phyloP scores from a whole-genome alignment of 1,140 invertebrate genomes.

The Campoletis sonorensis region DNA sequence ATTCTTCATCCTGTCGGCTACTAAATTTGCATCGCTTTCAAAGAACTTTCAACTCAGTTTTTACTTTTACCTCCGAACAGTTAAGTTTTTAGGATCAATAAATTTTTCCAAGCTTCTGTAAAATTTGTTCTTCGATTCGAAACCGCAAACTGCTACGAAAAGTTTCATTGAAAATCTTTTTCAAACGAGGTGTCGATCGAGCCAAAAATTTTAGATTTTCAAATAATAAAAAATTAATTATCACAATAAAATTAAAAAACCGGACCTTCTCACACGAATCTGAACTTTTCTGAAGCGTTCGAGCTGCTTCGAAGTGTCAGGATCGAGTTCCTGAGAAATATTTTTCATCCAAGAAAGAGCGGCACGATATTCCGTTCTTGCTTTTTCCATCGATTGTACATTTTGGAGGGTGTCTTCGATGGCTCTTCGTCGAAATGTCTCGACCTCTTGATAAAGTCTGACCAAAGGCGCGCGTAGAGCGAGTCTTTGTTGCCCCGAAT shows the following conservation, averaged over 20 bases:
- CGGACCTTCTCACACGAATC: conserved; percentile 80
- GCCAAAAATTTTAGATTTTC: too few relatives aligned
- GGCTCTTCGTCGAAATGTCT: conserved; percentile 96
- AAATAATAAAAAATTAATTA: too few relatives aligned
- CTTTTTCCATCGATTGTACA: conserved; percentile 95
- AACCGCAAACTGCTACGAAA: too few relatives aligned
- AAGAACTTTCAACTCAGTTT: too few relatives aligned
- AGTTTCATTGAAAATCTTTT: too few relatives aligned
- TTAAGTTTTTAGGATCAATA: too few relatives aligned
- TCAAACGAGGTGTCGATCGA: too few relatives aligned
- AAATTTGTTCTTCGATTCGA: too few relatives aligned
- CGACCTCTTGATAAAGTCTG: conserved; percentile 96
- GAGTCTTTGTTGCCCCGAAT: conserved; percentile 96
- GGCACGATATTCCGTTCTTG: conserved; percentile 96
- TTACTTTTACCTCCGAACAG: too few relatives aligned
- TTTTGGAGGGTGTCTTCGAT: conserved; percentile 95
- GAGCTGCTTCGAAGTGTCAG: conserved; percentile 95
- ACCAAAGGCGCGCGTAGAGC: conserved; percentile 91
- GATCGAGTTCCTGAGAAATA: conserved; percentile 95
- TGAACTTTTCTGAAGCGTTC: conserved; percentile 97
- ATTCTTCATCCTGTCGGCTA: too few relatives aligned
- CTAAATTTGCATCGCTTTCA: too few relatives aligned
- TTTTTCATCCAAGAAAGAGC: conserved; percentile 99
- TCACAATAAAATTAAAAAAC: neutral
- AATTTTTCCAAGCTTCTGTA: too few relatives aligned